Percentiles rank a stretch among this genome's conserved stretches.
These are phyloP conservation scores for Botrylloides violaceus DNA, from an alignment of 23 tunicate species.

Conservation along the genomic window DNA sequence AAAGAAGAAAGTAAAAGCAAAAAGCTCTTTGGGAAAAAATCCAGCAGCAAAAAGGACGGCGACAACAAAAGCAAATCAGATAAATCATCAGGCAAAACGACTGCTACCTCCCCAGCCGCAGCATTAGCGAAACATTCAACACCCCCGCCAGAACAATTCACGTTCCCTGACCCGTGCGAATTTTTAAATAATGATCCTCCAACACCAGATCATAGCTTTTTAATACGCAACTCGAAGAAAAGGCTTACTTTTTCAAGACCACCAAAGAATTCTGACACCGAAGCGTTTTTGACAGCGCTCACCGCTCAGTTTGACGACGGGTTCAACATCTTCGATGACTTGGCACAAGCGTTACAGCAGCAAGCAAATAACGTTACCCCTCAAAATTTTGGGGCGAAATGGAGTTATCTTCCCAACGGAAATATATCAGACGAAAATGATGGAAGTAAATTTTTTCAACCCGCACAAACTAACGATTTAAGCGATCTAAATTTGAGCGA, in stretches of 20 bases:
- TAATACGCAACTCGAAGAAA: constrained; percentile 27
- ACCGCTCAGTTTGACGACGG: constrained; percentile 78
- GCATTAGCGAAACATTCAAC: neutral
- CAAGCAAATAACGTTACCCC: neutral
- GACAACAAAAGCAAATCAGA: neutral
- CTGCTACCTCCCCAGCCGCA: neutral
- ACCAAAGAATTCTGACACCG: constrained; percentile 77
- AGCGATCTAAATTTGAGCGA: constrained; percentile 27
- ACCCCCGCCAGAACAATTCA: neutral
- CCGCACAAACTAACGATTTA: constrained; percentile 3
- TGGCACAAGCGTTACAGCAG: constrained; percentile 35
- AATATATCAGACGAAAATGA: neutral
- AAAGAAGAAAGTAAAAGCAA: constrained; percentile 14
- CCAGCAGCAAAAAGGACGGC: constrained; percentile 15
- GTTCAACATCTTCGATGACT: constrained; percentile 62
- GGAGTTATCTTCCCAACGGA: constrained; percentile 69
- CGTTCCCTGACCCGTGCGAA: neutral
- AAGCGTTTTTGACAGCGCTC: constrained; percentile 66
- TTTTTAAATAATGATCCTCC: neutral
- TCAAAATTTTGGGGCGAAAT: constrained; percentile 59
- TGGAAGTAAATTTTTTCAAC: neutral
- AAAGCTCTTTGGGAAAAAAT: constrained; percentile 21
- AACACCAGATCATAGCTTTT: neutral
- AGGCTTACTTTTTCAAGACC: constrained; percentile 63
- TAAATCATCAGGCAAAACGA: neutral